Base-by-base conservation (phyloP, 2,797 vertebrate genomes). In the Anguilla megastoma region DNA sequence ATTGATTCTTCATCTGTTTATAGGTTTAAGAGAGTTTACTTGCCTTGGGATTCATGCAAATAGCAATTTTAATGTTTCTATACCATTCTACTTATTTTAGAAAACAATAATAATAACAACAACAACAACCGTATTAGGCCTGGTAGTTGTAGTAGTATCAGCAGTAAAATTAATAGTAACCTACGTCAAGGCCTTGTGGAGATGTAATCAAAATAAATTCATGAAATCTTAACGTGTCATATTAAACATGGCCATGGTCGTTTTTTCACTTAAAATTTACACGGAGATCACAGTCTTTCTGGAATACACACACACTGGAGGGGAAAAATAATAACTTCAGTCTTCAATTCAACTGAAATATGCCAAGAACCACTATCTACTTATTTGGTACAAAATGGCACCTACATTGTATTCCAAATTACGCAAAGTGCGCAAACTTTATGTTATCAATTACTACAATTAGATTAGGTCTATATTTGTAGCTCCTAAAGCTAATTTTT, bases 251-350 rank as follows among this genome's bases (percentile, higher is more conserved):
- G 52, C 50, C 50, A 30, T 33, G 4, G 52, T 48, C 21, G 41
- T 56, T 58, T 27, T 54, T 33, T 18, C 12, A 27, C 69, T 41
- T 79, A 21, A 27, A 30, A 84, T 54, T 27, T 84, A 8, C 83
- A 56, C 27, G 27, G 50, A 84, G 52, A 84, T 84, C 52, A 84
- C 12, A 33, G 12, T 84, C 50, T 56, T 84, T 84, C n/a, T 30
- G 27, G 10, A 16, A 33, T 30, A 8, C n/a, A 33, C 52, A 8
- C 41, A 52, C 14, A 58, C 45, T 24, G 18, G 79, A n/a, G 45
- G 45, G 21, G 7, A 24, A 24, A 9, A 33, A 50, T 82, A 45
- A 48, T 76, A 76, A 76, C 21, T 82, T 82, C 41, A 50, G 21
- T 14, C 79, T 24, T n/a, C 8, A n/a, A n/a, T 21, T n/a, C 18